Evolutionary conservation across 2,888 invertebrate genomes (phyloP).

Genomic region (Dicranocentrus wangi): DNA sequence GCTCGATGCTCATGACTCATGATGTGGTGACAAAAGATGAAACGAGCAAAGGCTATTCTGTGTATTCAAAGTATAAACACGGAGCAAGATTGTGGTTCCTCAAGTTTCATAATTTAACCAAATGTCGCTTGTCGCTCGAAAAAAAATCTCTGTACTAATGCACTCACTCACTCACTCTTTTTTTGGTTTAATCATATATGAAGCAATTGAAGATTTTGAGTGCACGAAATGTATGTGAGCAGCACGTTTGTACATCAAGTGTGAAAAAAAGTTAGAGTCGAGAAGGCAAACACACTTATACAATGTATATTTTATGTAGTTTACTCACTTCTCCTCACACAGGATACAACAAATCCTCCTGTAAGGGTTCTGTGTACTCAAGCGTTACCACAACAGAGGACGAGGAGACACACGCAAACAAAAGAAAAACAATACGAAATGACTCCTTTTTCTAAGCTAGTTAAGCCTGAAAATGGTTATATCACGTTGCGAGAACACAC

Average conservation of each 20-base stretch:
- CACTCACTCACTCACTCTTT: neutral
- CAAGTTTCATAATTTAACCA: conserved; percentile 14
- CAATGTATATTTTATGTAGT: too few species aligned
- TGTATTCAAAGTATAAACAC: too few species aligned
- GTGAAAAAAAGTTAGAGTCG: neutral
- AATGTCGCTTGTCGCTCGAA: neutral
- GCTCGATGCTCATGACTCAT: too few species aligned
- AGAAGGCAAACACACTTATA: neutral
- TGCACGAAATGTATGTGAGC: too few species aligned
- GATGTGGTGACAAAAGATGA: too few species aligned
- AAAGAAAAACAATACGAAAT: conserved; percentile 12
- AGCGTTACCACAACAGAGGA: conserved; percentile 1
- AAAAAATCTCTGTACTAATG: conserved; percentile 5
- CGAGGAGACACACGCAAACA: neutral
- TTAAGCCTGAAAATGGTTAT: too few species aligned
- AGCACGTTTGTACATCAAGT: too few species aligned
- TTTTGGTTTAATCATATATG: neutral
- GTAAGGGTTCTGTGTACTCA: conserved; percentile 19
- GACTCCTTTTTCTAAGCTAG: too few species aligned
- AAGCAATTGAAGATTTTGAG: neutral
- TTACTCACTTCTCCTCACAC: too few species aligned
- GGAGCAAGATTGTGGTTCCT: too few species aligned
- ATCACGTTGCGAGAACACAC: too few species aligned
- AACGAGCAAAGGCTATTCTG: too few species aligned
- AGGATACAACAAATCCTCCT: neutral